phyloP scores from a whole-genome alignment of 2,888 invertebrate genomes.

The Mythimna ferrago region DNA sequence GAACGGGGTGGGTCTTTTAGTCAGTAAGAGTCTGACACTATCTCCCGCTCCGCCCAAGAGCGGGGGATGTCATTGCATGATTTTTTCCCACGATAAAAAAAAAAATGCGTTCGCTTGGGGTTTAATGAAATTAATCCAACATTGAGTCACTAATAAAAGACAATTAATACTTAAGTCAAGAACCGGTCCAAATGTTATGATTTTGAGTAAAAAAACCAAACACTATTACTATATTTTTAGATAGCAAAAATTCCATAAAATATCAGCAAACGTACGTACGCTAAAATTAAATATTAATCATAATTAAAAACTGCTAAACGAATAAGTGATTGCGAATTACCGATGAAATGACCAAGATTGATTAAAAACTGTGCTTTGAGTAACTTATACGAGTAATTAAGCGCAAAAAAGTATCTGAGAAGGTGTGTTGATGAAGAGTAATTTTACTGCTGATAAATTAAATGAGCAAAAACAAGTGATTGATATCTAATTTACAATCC shows the following conservation, averaged over 20 bases:
- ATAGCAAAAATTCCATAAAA: neutral
- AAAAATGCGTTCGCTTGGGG: too few species aligned
- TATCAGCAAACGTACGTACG: too few species aligned
- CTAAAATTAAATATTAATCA: slow-evolving; percentile 10
- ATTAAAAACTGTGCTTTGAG: neutral
- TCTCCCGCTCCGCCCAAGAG: too few species aligned
- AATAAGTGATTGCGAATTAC: slow-evolving; percentile 40
- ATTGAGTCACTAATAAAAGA: neutral
- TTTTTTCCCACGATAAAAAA: too few species aligned
- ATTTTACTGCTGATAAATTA: slow-evolving; percentile 34
- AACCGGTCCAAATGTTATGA: neutral
- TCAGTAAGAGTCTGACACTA: too few species aligned
- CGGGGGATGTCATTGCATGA: too few species aligned
- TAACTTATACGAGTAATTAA: slow-evolving; percentile 26
- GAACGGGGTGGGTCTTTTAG: too few species aligned
- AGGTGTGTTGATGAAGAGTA: slow-evolving; percentile 26
- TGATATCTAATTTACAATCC: slow-evolving; percentile 42
- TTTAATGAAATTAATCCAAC: neutral
- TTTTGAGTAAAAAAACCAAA: neutral
- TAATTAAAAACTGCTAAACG: slow-evolving; percentile 23
- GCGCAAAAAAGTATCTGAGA: slow-evolving; percentile 23
- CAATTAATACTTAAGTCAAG: too few species aligned
- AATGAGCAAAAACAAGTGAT: slow-evolving; percentile 42
- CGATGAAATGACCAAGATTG: slow-evolving; percentile 13
- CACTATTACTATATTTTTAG: neutral